phyloP scores from a whole-genome alignment of 2,888 invertebrate genomes.

The Drosophila borborema region DNA sequence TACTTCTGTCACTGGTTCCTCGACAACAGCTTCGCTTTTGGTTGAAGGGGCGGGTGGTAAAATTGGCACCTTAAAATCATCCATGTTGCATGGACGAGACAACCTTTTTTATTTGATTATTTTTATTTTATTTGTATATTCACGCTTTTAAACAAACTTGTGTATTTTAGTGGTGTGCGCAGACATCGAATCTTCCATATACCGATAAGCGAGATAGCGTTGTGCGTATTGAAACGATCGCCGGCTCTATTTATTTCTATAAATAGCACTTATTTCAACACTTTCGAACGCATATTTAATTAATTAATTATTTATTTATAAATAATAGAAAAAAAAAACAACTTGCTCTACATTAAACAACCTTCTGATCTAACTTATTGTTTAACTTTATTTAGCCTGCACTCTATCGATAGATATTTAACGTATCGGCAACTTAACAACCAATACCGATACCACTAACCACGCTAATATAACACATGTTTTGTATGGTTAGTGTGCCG shows the following conservation, averaged over 20 bases:
- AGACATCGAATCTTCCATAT: neutral
- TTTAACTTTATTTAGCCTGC: neutral
- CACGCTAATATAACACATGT: too few relatives aligned
- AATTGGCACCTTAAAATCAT: conserved; percentile 75
- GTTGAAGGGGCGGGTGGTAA: conserved; percentile 36
- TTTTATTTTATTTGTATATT: conserved; percentile 2
- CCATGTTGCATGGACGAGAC: conserved; percentile 55
- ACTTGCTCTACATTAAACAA: neutral
- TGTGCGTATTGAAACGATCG: neutral
- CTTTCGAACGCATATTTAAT: too few relatives aligned
- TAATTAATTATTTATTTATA: too few relatives aligned
- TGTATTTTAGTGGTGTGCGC: conserved; percentile 7
- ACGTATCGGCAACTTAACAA: neutral
- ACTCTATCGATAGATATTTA: neutral
- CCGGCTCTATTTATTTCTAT: too few relatives aligned
- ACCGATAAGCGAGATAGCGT: neutral
- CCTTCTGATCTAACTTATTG: neutral
- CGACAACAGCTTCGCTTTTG: conserved; percentile 26
- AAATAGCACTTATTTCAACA: too few relatives aligned
- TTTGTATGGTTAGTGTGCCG: too few relatives aligned
- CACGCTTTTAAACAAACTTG: conserved; percentile 1
- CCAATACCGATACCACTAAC: neutral
- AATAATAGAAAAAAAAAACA: neutral
- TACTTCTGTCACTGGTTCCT: conserved; percentile 18
- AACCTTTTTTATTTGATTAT: neutral